phyloP scores from a whole-genome alignment of 2,797 vertebrate species.

The Rhincodon typus region DNA sequence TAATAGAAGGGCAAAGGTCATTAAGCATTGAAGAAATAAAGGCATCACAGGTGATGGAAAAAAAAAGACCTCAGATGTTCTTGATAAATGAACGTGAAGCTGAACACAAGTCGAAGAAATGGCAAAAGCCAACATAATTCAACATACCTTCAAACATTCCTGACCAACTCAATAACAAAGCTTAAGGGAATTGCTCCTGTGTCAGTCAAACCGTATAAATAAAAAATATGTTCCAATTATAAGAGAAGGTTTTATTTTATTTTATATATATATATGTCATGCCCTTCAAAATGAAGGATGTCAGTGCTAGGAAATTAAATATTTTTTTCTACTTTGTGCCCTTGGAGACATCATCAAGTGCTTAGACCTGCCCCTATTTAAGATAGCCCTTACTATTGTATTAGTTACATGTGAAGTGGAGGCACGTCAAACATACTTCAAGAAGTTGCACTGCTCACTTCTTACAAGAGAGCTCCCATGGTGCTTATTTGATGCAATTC shows the following conservation, averaged over 20 bases:
- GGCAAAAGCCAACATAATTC: background rate
- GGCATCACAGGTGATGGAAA: background rate
- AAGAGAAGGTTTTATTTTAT: background rate
- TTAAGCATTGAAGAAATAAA: background rate
- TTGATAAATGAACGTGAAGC: background rate
- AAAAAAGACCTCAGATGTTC: background rate
- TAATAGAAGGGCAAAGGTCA: background rate
- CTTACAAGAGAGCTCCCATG: background rate
- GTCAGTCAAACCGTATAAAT: background rate
- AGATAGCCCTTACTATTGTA: background rate
- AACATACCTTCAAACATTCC: background rate
- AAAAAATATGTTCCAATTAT: slow-evolving; percentile 3
- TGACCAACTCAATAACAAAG: background rate
- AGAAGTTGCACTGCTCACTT: background rate
- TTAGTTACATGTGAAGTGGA: background rate
- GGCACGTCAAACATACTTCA: background rate
- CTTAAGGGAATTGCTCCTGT: background rate
- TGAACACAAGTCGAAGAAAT: background rate
- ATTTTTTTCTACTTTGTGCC: background rate
- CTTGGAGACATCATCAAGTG: background rate
- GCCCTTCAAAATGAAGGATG: background rate
- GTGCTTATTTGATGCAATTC: background rate
- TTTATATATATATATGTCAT: background rate
- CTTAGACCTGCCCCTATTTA: background rate
- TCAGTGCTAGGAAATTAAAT: background rate